Base-by-base conservation (phyloP, 30 jellyfish, hydroid and myxozoan genomes). In the Cassiopea andromeda region DNA sequence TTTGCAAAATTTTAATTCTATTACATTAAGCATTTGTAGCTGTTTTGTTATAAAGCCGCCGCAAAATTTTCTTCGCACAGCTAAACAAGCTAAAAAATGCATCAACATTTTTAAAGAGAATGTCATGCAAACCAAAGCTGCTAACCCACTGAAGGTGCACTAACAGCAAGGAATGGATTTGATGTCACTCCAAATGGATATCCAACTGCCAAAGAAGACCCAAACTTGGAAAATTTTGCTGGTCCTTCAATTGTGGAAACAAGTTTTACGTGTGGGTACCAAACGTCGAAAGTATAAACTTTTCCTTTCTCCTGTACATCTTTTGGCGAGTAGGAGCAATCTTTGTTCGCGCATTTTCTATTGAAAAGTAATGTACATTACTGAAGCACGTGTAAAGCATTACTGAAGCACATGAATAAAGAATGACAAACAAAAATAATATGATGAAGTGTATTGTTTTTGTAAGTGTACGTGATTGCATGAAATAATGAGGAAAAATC, bases 61-160 rank as follows among this genome's bases (percentile, higher is more conserved):
- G 38, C 38, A 27, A 27, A 27, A 27, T 27, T 27, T 27, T 27
- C 38, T 27, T 27, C 38, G 38, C 38, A 27, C 38, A 27, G 38
- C 38, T 27, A 27, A 27, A 27, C 38, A 27, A 27, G 38, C 38
- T 27, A 27, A 27, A 27, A 27, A 27, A 27, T 27, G 38, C 38
- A 27, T 27, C n/a, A 61, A 61, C 16, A 27, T 14, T 13, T 16
- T 14, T 73, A n/a, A 8, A n/a, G 54, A 48, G 17, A 10, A n/a
- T 14, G 64, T 0, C 46, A 19, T 18, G 19, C 1, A 80, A 15
- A 80, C 43, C 14, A 7, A 44, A 9, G 70, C 12, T 54, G 64
- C 64, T 54, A 64, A 12, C 89, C 58, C 83, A 93, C 98, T 8
- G 94, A 49, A 2, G 98, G 92, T 9, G 97, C 97, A 58, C 97